phyloP scores from a whole-genome alignment of 2,797 vertebrate species.

The Xiphorhynchus erythropygius region DNA sequence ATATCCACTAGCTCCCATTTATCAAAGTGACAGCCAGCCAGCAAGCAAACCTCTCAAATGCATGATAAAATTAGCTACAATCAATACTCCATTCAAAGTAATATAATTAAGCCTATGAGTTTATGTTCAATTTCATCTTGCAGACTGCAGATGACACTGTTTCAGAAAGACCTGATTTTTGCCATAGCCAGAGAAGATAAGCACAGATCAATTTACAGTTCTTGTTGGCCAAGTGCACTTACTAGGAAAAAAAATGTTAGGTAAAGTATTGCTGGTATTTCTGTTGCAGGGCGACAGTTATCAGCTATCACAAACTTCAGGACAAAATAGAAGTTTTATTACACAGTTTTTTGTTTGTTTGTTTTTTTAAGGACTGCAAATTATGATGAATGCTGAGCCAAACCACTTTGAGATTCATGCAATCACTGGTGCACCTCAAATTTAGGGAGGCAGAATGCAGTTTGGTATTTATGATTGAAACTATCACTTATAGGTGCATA shows the following conservation, averaged over 20 bases:
- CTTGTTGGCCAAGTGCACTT: not conserved
- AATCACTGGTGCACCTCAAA: not conserved
- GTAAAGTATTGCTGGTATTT: not conserved
- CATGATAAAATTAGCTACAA: conserved; percentile 43
- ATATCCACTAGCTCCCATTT: conserved; percentile 10
- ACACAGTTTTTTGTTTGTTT: accelerated
- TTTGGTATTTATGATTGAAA: not conserved
- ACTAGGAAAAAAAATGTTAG: not conserved
- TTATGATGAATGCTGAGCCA: not conserved
- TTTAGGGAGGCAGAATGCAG: not conserved
- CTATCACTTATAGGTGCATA: not conserved
- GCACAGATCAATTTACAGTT: not conserved
- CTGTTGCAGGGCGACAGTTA: not conserved
- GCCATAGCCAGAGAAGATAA: not conserved
- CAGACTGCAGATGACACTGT: not conserved
- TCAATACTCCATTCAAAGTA: conserved; percentile 42
- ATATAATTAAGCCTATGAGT: conserved; percentile 27
- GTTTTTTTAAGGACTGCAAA: not conserved
- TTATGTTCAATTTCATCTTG: conserved; percentile 24
- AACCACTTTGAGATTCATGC: not conserved
- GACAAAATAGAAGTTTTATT: not conserved
- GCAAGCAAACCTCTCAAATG: not conserved
- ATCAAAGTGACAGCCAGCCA: conserved; percentile 53
- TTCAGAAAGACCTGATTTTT: not conserved
- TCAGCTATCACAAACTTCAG: not conserved